phyloP scores from a whole-genome alignment of 2,888 invertebrate genomes.

The Opisthograptis luteolata region DNA sequence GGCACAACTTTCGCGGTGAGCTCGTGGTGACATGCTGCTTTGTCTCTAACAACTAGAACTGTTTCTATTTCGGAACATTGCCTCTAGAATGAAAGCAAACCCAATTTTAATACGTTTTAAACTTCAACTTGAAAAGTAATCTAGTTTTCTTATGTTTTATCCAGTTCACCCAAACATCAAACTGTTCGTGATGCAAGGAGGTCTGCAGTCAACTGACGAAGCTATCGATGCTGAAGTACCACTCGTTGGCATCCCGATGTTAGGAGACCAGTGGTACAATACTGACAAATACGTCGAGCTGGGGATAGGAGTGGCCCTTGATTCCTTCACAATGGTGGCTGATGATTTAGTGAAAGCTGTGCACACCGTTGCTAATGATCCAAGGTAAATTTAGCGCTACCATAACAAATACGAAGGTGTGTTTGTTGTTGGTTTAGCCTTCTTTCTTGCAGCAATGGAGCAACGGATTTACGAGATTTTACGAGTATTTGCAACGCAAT shows the following conservation, averaged over 20 bases:
- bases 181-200: constrained; percentile 67
- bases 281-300: constrained; percentile 38
- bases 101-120: too few relatives aligned
- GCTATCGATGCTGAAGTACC: constrained; percentile 59
- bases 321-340: constrained; percentile 32
- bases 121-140: not conserved
- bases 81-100: too few relatives aligned
- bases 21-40: too few relatives aligned
- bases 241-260: constrained; percentile 59
- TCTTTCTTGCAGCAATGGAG: not conserved
- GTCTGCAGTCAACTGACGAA: constrained; percentile 65
- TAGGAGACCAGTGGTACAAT: constrained; percentile 57
- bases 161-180: constrained; percentile 67
- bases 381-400: too few relatives aligned
- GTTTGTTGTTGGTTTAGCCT: not conserved
- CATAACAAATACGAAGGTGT: too few relatives aligned
- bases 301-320: constrained; percentile 39
- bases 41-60: too few relatives aligned
- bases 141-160: constrained; percentile 10
- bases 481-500: too few relatives aligned
- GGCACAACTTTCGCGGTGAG: too few relatives aligned
- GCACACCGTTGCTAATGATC: constrained; percentile 30
- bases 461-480: too few relatives aligned
- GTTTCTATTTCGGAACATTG: too few relatives aligned
- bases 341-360: constrained; percentile 37